Evolutionary conservation across 2,113 vertebrate species (phyloP), one percentile per base, ranked within the genome.

Genomic region (Myotis yumanensis): DNA sequence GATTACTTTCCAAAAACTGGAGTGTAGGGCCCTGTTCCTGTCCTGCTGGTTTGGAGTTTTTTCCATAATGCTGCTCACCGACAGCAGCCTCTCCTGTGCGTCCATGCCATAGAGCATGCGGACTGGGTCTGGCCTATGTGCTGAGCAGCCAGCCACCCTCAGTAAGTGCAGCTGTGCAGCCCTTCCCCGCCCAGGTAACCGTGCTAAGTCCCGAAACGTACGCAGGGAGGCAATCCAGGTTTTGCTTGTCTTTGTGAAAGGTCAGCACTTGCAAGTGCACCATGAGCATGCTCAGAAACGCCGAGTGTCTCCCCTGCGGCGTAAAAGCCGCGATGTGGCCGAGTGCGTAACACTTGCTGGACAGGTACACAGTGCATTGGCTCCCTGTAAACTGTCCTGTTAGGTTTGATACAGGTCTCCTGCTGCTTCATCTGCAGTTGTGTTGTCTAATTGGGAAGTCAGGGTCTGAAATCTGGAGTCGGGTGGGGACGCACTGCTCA

Each of bases 361-460:
- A 86, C 30, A 59, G 96, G 72, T 82, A 9, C 72, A 51, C 35
- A 37, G 12, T 15, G 77, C 84, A 0, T 62, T 68, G 97, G 97
- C 97, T 92, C 57, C 0, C 93, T 93, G 95, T 95, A 54, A 68
- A 4, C 59, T 18, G 72, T 57, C 54, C 8, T 23, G 46, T 69
- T 91, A 86, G 83, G 93, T 96, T 97, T 71, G 95, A 92, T 97
- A 89, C 97, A 97, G 96, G 91, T 97, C 97, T 97, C 93, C 64
- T 97, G 96, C 97, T 96, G 97, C 96, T 97, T 97, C 96, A 96
- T 97, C 98, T 97, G 96, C 98, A 96, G 54, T 97, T 96, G 96
- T 98, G 96, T 97, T 97, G 96, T 98, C 98, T 97, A 93, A 91
- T 95, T 97, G 97, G 95, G 95, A 98, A 97, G 82, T 97, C 77